Evolutionary conservation across 2,888 invertebrate genomes (phyloP).

Genomic region (Hirtodrosophila cameraria): DNA sequence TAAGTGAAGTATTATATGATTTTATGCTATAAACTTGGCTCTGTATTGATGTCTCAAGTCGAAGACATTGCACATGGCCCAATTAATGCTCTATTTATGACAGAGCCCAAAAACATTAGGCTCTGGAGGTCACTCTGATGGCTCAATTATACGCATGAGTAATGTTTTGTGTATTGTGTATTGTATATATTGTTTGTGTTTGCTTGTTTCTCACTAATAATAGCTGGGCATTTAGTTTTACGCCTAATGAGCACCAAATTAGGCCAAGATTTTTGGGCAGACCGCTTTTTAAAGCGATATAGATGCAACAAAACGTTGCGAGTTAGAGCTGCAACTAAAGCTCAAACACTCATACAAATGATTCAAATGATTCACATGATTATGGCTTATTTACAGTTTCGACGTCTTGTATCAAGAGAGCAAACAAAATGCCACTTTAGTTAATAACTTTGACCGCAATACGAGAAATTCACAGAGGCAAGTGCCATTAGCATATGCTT

Average conservation of each 20-base stretch:
- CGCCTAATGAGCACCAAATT: conserved; percentile 72
- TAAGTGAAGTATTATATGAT: conserved; percentile 48
- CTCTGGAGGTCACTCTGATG: conserved; percentile 56
- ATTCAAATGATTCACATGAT: conserved; percentile 18
- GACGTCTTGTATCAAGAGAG: conserved; percentile 6
- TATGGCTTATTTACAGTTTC: conserved; percentile 51
- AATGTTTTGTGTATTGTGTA: conserved; percentile 14
- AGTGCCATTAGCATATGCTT: conserved; percentile 72
- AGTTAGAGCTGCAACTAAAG: too few species aligned
- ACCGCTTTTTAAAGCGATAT: conserved; percentile 26
- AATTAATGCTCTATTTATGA: conserved; percentile 67
- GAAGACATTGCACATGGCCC: conserved; percentile 38
- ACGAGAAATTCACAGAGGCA: conserved; percentile 49
- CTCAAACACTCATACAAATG: conserved; percentile 21
- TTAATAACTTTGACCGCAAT: conserved; percentile 75
- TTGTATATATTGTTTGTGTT: conserved; percentile 29
- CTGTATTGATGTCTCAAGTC: conserved; percentile 20
- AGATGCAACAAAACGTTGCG: too few species aligned
- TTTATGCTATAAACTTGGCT: conserved; percentile 4
- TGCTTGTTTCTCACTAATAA: conserved; percentile 27
- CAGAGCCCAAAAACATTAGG: conserved; percentile 14
- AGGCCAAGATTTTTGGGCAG: conserved; percentile 49
- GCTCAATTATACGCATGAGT: conserved; percentile 70
- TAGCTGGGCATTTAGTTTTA: conserved; percentile 38
- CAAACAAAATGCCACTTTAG: conserved; percentile 61